A percentile compares a stretch with the other conserved stretches of the same genome.
Evolutionary conservation across 2,113 vertebrate species (phyloP).

Genomic region (Solea solea): DNA sequence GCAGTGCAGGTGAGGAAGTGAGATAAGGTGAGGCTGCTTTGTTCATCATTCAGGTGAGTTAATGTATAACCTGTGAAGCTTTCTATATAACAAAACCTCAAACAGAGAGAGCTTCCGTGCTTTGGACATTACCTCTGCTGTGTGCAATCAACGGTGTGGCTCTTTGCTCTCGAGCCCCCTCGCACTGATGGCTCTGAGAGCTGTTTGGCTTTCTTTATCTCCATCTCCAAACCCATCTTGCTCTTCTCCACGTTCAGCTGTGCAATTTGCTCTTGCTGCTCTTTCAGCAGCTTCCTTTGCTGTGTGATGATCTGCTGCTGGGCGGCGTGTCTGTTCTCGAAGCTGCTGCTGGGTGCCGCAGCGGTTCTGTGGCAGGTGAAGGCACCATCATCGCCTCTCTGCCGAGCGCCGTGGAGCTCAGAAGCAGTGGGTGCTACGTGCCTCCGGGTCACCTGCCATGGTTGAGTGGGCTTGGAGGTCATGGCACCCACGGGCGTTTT

Average conservation of each 20-base stretch:
- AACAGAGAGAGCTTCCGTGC: neutral
- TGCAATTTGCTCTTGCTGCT: conserved; percentile 87
- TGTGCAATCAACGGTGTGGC: conserved; percentile 19
- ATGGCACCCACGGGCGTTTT: neutral
- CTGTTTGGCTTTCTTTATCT: conserved; percentile 56
- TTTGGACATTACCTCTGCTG: conserved; percentile 48
- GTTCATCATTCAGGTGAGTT: neutral
- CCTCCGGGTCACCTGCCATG: conserved; percentile 78
- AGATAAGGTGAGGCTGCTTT: neutral
- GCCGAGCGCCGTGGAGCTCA: conserved; percentile 52
- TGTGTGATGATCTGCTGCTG: conserved; percentile 87
- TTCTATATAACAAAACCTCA: neutral
- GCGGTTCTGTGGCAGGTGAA: neutral
- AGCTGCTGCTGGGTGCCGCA: conserved; percentile 52
- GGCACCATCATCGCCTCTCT: neutral
- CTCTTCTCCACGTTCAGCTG: conserved; percentile 82
- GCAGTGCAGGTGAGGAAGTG: neutral
- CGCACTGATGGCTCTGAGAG: neutral
- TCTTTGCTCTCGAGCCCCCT: conserved; percentile 21
- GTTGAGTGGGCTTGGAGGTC: conserved; percentile 49
- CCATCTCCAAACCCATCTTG: conserved; percentile 72
- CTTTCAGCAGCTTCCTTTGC: conserved; percentile 87
- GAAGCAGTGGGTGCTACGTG: conserved; percentile 55
- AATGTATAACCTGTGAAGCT: neutral
- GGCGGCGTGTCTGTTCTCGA: conserved; percentile 77